These are phyloP conservation scores for Thaleichthys pacificus DNA, from an alignment of 2,797 vertebrate genomes.

Conservation along the genomic window DNA sequence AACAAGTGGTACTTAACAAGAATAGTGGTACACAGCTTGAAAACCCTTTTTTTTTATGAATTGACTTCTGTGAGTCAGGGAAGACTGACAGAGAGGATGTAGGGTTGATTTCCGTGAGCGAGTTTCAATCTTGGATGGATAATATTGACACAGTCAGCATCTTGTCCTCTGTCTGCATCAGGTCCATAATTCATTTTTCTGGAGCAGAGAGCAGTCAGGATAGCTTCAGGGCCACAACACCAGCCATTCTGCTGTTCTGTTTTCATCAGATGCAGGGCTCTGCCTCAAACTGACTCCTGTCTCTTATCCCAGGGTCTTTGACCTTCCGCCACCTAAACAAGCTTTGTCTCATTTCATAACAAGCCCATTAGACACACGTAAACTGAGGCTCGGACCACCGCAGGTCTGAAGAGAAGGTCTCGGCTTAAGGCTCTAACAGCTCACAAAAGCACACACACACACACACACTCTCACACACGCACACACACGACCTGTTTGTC, in stretches of 20 bases:
- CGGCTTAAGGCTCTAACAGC: neutral
- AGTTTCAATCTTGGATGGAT: neutral
- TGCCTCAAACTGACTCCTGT: neutral
- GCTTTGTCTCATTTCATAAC: neutral
- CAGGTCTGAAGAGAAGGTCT: neutral
- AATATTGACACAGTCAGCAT: neutral
- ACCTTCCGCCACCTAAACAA: neutral
- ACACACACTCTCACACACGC: neutral
- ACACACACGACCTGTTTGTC: neutral
- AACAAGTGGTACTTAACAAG: neutral
- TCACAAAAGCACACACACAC: neutral
- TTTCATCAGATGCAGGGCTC: neutral
- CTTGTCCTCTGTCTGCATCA: neutral
- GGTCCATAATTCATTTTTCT: neutral
- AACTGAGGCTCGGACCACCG: no score
- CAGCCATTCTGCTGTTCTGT: neutral
- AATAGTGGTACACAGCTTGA: neutral
- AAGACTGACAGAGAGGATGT: neutral
- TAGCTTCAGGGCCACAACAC: neutral
- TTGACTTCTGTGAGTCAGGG: neutral
- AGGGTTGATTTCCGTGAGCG: no score
- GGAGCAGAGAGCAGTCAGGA: neutral
- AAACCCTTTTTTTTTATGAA: neutral
- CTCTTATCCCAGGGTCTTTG: neutral
- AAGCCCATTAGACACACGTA: neutral